Evolutionary conservation across 2,888 invertebrate genomes (phyloP).

Genomic region (Lymantria monacha): DNA sequence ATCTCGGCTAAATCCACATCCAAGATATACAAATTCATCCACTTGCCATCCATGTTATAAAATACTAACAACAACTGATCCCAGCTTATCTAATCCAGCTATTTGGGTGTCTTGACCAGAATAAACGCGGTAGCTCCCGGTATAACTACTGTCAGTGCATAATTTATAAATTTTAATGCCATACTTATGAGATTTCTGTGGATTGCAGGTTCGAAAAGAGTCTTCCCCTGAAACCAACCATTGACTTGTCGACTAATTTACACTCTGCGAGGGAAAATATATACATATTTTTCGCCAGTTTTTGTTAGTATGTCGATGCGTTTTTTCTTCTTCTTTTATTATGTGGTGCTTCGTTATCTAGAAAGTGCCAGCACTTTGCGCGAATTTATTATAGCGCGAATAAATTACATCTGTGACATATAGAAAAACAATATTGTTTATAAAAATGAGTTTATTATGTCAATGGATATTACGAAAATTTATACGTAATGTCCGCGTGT

Average conservation of each 20-base stretch:
- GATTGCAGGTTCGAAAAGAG: conserved; percentile 16
- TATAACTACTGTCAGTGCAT: too few species aligned
- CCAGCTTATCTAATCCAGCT: conserved; percentile 2
- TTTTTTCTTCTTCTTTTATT: conserved; percentile 10
- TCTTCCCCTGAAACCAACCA: conserved; percentile 4
- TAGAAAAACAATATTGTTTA: conserved; percentile 1
- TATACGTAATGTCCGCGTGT: not conserved
- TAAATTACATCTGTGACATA: not conserved
- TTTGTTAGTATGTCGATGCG: conserved; percentile 7
- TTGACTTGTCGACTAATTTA: conserved; percentile 20
- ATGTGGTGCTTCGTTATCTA: conserved; percentile 3
- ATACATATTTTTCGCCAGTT: conserved; percentile 13
- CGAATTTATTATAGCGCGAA: conserved; percentile 18
- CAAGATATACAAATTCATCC: too few species aligned
- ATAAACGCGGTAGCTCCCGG: too few species aligned
- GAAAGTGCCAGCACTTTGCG: conserved; percentile 19
- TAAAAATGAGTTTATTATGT: conserved; percentile 1
- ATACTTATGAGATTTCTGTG: conserved; percentile 8
- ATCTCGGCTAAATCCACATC: too few species aligned
- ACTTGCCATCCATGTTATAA: too few species aligned
- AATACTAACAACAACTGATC: not conserved
- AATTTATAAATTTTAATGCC: too few species aligned
- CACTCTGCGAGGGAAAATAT: conserved; percentile 12
- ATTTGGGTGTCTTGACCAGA: conserved; percentile 1
- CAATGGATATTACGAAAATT: conserved; percentile 1